A percentile compares a stretch with the other conserved stretches of the same genome.
These are phyloP conservation scores for Caerostris extrusa DNA, from an alignment of 1,140 invertebrate species.

Conservation along the genomic window DNA sequence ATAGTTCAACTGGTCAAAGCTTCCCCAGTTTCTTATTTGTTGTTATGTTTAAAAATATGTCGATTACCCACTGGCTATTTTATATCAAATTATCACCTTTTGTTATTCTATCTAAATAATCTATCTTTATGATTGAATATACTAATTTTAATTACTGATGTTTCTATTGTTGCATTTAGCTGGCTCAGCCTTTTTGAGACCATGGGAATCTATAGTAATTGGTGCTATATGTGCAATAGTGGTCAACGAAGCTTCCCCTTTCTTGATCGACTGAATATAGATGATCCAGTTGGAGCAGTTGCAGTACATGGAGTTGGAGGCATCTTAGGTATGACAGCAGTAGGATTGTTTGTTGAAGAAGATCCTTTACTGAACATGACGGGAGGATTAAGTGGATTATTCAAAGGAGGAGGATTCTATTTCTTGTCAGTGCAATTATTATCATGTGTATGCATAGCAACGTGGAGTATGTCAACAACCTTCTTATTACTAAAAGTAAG, in stretches of 20 bases:
- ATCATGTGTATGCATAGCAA: slow-evolving; percentile 86
- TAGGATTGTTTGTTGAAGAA: slow-evolving; percentile 87
- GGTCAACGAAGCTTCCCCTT: slow-evolving; percentile 84
- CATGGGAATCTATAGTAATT: slow-evolving; percentile 92
- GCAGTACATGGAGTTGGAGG: slow-evolving; percentile 88
- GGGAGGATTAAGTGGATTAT: slow-evolving; percentile 82
- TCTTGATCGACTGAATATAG: slow-evolving; percentile 89
- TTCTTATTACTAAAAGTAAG: slow-evolving; percentile 84
- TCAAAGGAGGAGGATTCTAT: slow-evolving; percentile 90
- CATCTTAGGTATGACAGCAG: slow-evolving; percentile 90
- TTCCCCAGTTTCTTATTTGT: slow-evolving; percentile 82
- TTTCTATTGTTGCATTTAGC: slow-evolving; percentile 82
- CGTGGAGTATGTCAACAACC: slow-evolving; percentile 88
- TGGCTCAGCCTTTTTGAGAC: slow-evolving; percentile 91
- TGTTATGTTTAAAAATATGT: too few relatives aligned
- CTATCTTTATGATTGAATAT: not conserved
- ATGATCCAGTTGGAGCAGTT: slow-evolving; percentile 95
- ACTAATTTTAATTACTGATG: not conserved
- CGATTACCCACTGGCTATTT: too few relatives aligned
- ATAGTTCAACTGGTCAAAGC: slow-evolving; percentile 78
- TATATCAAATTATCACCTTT: too few relatives aligned
- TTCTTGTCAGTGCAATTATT: slow-evolving; percentile 90
- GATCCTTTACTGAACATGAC: slow-evolving; percentile 76
- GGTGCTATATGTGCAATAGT: slow-evolving; percentile 87
- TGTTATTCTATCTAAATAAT: too few relatives aligned